Base-by-base conservation (phyloP, 2,797 vertebrate genomes). In the Lemur catta region DNA sequence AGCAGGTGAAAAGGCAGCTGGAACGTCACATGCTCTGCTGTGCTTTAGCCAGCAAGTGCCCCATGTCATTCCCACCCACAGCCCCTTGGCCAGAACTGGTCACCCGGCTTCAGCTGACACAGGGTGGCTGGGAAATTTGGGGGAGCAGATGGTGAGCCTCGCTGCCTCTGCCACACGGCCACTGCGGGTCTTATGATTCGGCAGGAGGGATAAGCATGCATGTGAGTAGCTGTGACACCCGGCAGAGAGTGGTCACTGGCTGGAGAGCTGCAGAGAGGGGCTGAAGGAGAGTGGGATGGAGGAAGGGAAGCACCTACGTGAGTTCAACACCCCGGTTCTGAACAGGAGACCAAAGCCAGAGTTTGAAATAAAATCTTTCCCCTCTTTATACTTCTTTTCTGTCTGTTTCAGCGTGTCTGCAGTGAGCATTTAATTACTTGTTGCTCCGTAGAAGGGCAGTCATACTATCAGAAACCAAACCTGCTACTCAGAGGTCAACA, bases 81-180 rank as follows among this genome's bases (percentile, higher is more conserved):
- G 26, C 84, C 43, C 33, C 2, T 10, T 30, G 71, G 38, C 38
- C 63, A 18, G 38, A 48, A 7, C 43, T 14, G 4, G 59, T 69
- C 13, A 15, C 76, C 26, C 52, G 69, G 52, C 33, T 41, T 48
- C 50, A 30, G 30, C 87, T 43, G 11, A 11, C 2, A 4, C 17
- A 4, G 7, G 6, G 18, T 4, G 4, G 5, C 35, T 10, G 13
- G 52, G 65, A 17, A 20, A 20, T 57, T 2, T 46, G 1, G 1
- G 28, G 35, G 55, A 79, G 26, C 15, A n/a, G 38, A 2, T 20
- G 24, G 65, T 0, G 0, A 69, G 43, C 26, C 4, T 61, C 4
- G 0, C 8, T 8, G 2, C 38, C 22, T 28, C 38, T 7, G 22
- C 43, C 15, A 4, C 6, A 0, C 8, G 6, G 2, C 50, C 22